Evolutionary conservation across 2,113 vertebrate species (phyloP), one percentile per base, ranked within the genome.

Genomic region (Melanostigma gelatinosum): DNA sequence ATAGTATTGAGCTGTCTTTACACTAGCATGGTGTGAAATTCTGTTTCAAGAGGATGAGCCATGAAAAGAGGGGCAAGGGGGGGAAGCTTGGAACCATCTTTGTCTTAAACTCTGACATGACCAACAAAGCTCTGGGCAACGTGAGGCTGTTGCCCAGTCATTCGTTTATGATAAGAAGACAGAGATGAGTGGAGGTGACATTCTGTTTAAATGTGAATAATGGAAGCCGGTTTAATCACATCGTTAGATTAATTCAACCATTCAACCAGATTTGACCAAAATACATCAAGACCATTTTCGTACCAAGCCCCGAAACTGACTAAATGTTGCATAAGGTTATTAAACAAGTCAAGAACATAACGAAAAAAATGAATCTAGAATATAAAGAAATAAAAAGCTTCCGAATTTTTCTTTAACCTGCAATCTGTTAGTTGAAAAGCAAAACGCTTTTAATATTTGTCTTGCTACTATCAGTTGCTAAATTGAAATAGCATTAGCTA

Each of bases 31-130:
- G 38, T 50, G 77, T 77, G 34, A 77, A 79, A 77, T 81, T 71
- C 34, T 44, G 74, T 77, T 86, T 78, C 34, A 58, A 82, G 66
- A 79, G 65, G 79, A 89, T 72, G 77, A 91, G 74, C 69, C 75
- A 70, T 40, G 64, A 70, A 77, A 61, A 76, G 46, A 32, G 16
- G 24, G 22, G 29, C 36, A 6, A 67, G n/a, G 44, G 58, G 0
- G 58, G 0, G 6, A 71, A 76, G 71, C 72, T 80, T 81, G 58
- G 63, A 82, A 48, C n/a, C 71, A 22, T 48, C 13, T 13, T 29
- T 63, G 70, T 67, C 22, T 73, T 62, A 55, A 74, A 82, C 36
- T 77, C 38, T 22, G 44, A 85, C 55, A 68, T 42, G 27, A 77
- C 32, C 58, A 18, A 48, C 42, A 73, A 38, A 57, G 69, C 75